A percentile compares a stretch with the other conserved stretches of the same genome.
These are phyloP conservation scores for Psylliodes chrysocephalus DNA, from an alignment of 2,888 invertebrate genomes.

Conservation along the genomic window DNA sequence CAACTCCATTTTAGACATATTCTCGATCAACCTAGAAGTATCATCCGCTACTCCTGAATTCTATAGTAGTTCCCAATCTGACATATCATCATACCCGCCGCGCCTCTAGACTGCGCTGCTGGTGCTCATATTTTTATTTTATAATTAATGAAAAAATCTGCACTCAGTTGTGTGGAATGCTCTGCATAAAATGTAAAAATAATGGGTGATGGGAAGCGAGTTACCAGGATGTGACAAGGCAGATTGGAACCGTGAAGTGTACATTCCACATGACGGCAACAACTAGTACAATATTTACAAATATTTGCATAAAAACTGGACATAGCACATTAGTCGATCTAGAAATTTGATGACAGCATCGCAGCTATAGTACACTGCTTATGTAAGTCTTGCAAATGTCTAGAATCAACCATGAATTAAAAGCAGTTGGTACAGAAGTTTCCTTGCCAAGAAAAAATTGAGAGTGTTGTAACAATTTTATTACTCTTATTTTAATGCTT, in stretches of 20 bases:
- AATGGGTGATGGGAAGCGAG: slow-evolving; percentile 50
- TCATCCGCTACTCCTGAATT: slow-evolving; percentile 17
- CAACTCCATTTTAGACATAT: not conserved
- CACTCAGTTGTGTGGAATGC: slow-evolving; percentile 59
- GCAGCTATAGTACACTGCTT: no score
- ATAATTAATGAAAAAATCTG: slow-evolving; percentile 35
- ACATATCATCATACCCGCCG: slow-evolving; percentile 64
- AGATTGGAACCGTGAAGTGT: slow-evolving; percentile 74
- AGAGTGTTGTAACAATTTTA: not conserved
- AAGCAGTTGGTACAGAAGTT: not conserved
- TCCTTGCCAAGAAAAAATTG: not conserved
- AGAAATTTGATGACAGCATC: no score
- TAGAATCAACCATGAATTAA: not conserved
- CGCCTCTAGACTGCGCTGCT: slow-evolving; percentile 49
- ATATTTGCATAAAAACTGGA: slow-evolving; percentile 24
- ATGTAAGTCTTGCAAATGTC: not conserved
- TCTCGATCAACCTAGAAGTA: not conserved
- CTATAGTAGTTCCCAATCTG: slow-evolving; percentile 76
- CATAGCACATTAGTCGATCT: not conserved
- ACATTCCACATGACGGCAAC: slow-evolving; percentile 69
- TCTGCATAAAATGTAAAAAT: slow-evolving; percentile 30
- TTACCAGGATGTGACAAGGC: slow-evolving; percentile 59
- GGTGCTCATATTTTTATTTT: slow-evolving; percentile 33
- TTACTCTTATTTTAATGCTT: no score
- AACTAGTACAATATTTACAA: slow-evolving; percentile 58